Base-by-base conservation (phyloP, 2,113 vertebrate genomes). In the Colinus virginianus region DNA sequence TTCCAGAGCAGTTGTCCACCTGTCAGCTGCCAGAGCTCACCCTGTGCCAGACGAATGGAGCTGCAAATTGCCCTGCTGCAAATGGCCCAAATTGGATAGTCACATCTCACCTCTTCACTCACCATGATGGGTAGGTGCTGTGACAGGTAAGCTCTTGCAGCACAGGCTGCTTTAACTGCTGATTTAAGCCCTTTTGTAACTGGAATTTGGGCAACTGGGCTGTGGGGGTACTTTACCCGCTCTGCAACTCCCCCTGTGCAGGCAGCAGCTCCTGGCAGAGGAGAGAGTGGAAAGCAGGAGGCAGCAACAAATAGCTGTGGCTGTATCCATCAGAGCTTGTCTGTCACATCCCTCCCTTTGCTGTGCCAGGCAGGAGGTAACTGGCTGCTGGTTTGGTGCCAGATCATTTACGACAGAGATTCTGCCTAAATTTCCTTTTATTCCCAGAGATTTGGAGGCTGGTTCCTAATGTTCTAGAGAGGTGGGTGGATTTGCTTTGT, bases 381-480 rank as follows among this genome's bases (percentile, higher is more conserved):
- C 79, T 67, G 68, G 69, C 72, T 94, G 13, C 80, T 96, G 86
- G 70, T 81, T 36, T 4, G 46, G n/a, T 84, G 93, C 90, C 92
- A 95, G 77, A 40, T 91, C 76, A 0, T 91, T 93, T 71, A 3
- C 30, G 48, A 2, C 83, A 86, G 19, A 68, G 55, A 30, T 64
- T 72, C 64, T 86, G 69, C 78, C 40, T 20, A 6, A 49, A 75
- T 90, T 88, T 17, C 66, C 64, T 64, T 88, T 86, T 91, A 68
- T 90, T 90, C 63, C 11, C 59, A 2, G 70, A 15, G 7, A 43
- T 87, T n/a, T 83, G 85, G 63, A 79, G 64, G 9, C 55, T 1
- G 1, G 48, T 59, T 88, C 62, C 9, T 25, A 2, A 40, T 1
- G 5, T 34, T 90, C 28, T 64, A 45, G 72, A 55, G 34, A 55